Conservation (phyloP, 2,797 vertebrate genomes). For the Melanotaenia parkinsoni region DNA sequence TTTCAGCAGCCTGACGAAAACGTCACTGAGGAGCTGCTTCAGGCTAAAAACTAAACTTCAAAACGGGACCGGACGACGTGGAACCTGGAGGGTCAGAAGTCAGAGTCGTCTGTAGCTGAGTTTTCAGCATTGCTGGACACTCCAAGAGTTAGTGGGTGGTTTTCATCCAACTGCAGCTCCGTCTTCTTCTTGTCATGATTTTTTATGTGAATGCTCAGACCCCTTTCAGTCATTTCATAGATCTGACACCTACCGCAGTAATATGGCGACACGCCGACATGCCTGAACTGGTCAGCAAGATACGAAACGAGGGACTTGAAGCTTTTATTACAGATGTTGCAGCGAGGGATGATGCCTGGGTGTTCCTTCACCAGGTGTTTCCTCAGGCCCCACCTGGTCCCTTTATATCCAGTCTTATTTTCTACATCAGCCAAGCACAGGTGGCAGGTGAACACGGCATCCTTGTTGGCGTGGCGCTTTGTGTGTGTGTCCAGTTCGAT, state of each 20-base stretch:
- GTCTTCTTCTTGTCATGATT: constrained; percentile 48
- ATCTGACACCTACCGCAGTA: constrained; percentile 68
- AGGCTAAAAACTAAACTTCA: neutral
- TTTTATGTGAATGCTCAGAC: constrained; percentile 56
- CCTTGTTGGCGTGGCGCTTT: constrained; percentile 51
- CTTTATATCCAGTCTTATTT: constrained; percentile 5
- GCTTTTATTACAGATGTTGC: constrained; percentile 52
- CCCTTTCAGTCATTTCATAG: constrained; percentile 67
- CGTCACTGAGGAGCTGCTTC: constrained; percentile 17
- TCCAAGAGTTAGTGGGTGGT: neutral
- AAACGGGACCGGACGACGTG: neutral
- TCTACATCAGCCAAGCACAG: constrained; percentile 34
- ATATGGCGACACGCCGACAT: constrained; percentile 63
- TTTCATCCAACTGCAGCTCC: neutral
- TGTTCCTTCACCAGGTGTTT: constrained; percentile 62
- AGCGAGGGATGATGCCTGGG: constrained; percentile 51
- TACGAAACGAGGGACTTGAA: constrained; percentile 53
- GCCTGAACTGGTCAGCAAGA: constrained; percentile 65
- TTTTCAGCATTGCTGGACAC: constrained; percentile 4
- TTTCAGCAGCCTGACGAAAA: neutral
- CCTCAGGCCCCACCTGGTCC: constrained; percentile 33
- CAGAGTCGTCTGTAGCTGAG: constrained; percentile 48
- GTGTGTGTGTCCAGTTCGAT: constrained; percentile 57
- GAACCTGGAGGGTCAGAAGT: constrained; percentile 38
- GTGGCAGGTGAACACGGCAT: constrained; percentile 49